phyloP scores from a whole-genome alignment of 2,113 vertebrate species.

The Ifrita kowaldi region DNA sequence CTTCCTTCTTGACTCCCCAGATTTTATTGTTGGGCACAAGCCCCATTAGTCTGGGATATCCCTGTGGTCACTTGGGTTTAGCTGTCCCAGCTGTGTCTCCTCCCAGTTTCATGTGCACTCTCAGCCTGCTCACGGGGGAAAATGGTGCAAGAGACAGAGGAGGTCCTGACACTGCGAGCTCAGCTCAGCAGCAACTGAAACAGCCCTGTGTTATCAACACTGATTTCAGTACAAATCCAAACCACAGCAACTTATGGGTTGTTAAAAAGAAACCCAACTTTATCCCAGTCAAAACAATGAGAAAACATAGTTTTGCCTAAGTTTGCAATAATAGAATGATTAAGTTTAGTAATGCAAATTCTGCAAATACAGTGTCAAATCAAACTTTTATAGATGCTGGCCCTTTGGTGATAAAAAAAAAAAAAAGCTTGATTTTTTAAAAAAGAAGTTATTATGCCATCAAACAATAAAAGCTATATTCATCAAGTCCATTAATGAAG shows the following conservation, averaged over 20 bases:
- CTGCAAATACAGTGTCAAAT: background rate
- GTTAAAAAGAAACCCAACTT: background rate
- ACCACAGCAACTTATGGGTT: background rate
- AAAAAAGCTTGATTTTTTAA: background rate
- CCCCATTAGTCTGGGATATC: background rate
- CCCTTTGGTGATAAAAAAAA: background rate
- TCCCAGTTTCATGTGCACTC: rapidly evolving
- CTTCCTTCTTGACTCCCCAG: background rate
- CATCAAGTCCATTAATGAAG: background rate
- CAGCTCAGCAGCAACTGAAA: background rate
- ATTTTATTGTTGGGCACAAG: background rate
- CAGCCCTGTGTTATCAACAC: background rate
- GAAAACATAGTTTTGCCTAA: background rate
- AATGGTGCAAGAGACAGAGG: background rate
- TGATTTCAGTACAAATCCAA: background rate
- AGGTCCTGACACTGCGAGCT: background rate
- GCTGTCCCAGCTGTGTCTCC: background rate
- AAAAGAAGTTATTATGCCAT: background rate
- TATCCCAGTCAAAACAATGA: background rate
- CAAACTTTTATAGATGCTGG: background rate
- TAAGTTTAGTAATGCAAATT: background rate
- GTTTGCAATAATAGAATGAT: background rate
- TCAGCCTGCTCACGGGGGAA: rapidly evolving
- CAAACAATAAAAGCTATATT: background rate
- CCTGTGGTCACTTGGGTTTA: background rate